A percentile compares a stretch with the other conserved stretches of the same genome.
These are phyloP conservation scores for Gonocerus acuteangulatus DNA, from an alignment of 2,888 invertebrate genomes.

Conservation along the genomic window DNA sequence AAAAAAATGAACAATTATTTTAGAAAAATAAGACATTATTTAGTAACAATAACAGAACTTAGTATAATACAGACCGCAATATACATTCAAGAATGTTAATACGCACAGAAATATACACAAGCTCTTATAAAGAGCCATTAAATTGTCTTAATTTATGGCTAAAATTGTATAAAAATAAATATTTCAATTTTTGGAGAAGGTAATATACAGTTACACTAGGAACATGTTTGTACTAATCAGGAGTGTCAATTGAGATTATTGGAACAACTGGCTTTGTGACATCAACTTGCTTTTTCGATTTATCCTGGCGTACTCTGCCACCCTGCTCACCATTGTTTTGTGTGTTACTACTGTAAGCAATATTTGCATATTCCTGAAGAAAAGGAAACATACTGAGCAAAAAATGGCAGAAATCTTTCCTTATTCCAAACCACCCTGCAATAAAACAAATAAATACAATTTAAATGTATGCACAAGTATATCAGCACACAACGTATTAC, in stretches of 20 bases:
- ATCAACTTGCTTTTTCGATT: constrained; percentile 60
- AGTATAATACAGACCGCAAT: no score
- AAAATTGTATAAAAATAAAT: no score
- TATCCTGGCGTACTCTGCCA: constrained; percentile 46
- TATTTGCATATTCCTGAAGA: constrained; percentile 96
- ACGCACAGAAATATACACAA: no score
- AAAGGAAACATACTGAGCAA: constrained; percentile 89
- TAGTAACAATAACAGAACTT: no score
- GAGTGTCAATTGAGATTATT: constrained; percentile 82
- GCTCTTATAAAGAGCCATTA: no score
- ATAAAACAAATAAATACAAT: constrained; percentile 40
- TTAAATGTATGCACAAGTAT: no score
- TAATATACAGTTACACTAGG: neutral
- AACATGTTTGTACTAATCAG: constrained; percentile 57
- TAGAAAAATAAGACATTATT: no score
- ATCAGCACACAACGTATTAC: neutral
- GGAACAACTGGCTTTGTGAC: constrained; percentile 78
- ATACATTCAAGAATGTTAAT: no score
- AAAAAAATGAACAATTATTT: no score
- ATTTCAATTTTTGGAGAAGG: neutral
- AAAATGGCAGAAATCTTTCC: constrained; percentile 95
- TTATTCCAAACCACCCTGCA: constrained; percentile 97
- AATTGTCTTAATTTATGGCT: no score
- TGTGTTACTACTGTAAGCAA: constrained; percentile 69
- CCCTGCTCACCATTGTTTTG: constrained; percentile 43